Evolutionary conservation across 1,140 invertebrate species (phyloP).

Genomic region (Zophobas morio): DNA sequence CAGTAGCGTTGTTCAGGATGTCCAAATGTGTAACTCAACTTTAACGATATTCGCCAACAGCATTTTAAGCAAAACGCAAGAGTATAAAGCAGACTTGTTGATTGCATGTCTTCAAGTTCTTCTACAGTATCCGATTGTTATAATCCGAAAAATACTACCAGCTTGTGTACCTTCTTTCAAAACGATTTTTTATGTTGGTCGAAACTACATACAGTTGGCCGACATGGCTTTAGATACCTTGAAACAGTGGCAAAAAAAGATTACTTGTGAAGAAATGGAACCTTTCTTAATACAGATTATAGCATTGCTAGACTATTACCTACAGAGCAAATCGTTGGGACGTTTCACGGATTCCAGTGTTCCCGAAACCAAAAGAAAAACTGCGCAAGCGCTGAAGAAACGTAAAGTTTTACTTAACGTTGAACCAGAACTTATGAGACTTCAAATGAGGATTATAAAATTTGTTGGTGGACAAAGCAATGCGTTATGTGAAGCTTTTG

Average conservation of each 20-base stretch:
- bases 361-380: conserved; percentile 55
- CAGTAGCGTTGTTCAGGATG: conserved; percentile 45
- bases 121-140: conserved; percentile 72
- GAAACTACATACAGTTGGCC: conserved; percentile 76
- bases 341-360: conserved; percentile 57
- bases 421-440: conserved; percentile 62
- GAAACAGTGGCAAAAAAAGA: conserved; percentile 71
- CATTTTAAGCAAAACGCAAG: conserved; percentile 71
- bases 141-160: conserved; percentile 70
- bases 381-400: conserved; percentile 54
- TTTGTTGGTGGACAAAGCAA: conserved; percentile 68
- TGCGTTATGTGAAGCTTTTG: conserved; percentile 66
- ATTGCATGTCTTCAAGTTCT: conserved; percentile 70
- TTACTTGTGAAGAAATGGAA: conserved; percentile 62
- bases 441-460: conserved; percentile 63
- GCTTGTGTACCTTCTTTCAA: conserved; percentile 71
- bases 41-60: conserved; percentile 69
- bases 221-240: conserved; percentile 71
- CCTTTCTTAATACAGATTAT: conserved; percentile 69
- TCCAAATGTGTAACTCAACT: conserved; percentile 60
- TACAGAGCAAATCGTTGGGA: conserved; percentile 69
- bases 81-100: conserved; percentile 71
- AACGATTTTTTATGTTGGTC: conserved; percentile 72
- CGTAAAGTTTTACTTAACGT: conserved; percentile 60
- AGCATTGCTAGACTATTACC: conserved; percentile 70